Percentiles rank a stretch among this genome's conserved stretches.
Conservation (phyloP, 2,113 vertebrate species). For the Platycercus adscitus region DNA sequence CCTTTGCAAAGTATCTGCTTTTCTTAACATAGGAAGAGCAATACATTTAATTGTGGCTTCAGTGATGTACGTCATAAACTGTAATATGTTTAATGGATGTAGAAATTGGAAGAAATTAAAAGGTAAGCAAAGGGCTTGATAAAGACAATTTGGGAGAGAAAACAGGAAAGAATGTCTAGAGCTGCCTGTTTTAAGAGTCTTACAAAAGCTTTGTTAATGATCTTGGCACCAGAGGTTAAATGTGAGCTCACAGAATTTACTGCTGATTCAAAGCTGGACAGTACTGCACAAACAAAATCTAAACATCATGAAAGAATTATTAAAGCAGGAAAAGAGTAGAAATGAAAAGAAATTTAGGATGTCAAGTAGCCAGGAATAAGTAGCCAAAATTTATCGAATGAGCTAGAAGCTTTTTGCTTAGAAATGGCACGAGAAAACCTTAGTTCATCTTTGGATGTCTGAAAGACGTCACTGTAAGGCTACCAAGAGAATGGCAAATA, state of each 20-base stretch:
- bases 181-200: neutral
- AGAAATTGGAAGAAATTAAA: neutral
- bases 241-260: neutral
- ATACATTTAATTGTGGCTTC: neutral
- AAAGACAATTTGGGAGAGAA: neutral
- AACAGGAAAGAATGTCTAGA: neutral
- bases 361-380: neutral
- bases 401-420: neutral
- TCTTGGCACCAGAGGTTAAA: neutral
- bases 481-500: neutral
- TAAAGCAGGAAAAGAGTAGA: neutral
- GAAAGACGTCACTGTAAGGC: neutral
- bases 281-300: neutral
- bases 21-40: neutral
- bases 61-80: neutral
- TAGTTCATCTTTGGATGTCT: neutral
- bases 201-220: neutral
- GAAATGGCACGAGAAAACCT: accelerated
- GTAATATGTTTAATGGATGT: neutral
- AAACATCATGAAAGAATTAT: neutral
- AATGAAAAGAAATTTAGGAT: neutral
- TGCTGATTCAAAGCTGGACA: neutral
- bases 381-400: neutral
- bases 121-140: neutral
- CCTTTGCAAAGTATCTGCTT: neutral